Base-by-base conservation (phyloP, 2,797 vertebrate genomes). In the Lacerta viridis region DNA sequence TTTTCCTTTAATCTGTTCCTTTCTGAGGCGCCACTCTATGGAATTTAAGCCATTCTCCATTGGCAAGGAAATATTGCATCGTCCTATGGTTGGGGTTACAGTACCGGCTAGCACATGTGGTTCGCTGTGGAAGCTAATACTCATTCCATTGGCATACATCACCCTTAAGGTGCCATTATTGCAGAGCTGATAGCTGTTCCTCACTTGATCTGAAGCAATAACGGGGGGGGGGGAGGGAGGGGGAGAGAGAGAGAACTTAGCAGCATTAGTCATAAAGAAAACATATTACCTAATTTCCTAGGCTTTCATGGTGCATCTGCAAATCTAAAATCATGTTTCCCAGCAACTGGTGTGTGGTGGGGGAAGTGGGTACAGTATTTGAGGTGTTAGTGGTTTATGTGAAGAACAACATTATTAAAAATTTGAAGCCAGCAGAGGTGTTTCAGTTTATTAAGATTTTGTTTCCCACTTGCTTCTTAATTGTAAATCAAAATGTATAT, bases 81-180 rank as follows among this genome's bases (percentile, higher is more conserved):
- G 98, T n/a, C 99, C 98, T 3, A 99, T 99, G 18, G 99, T 99
- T 83, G 99, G 99, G 94, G 98, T 99, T 91, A 99, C 98, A 27
- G 99, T 99, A 55, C 99, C 99, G 0, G 99, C 98, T 59, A 99
- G 97, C 95, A 99, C 98, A 92, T 99, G 99, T 36, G 99, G 99
- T 95, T 99, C 99, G 0, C 98, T 99, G 96, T 99, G 99, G 95
- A 99, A 99, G 96, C 99, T 99, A 97, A 99, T 99, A 29, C 98
- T 98, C 99, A 99, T 99, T 64, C 99, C 99, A 29, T 99, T 99
- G 94, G 99, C 99, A 33, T 99, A 99, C 98, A 99, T 98, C 95
- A 99, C 99, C 95, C 98, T 97, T 96, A 99, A 97, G 76, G 99
- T 99, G 77, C 99, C 99, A 3, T 99, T 99, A 95, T 98, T 99